phyloP scores from a whole-genome alignment of 2,888 invertebrate species.

The Euzophera pinguis region DNA sequence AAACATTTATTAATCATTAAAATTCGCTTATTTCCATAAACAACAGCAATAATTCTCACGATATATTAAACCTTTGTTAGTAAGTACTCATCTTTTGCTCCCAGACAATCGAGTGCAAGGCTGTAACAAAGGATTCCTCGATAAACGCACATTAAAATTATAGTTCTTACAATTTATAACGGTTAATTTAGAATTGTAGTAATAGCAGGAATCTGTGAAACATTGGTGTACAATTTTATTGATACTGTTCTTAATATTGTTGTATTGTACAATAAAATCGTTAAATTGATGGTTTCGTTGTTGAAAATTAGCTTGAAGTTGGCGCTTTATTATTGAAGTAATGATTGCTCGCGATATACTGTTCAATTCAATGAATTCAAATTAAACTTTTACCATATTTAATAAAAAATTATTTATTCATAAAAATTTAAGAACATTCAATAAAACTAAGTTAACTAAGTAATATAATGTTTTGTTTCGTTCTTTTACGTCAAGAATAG shows the following conservation, averaged over 20 bases:
- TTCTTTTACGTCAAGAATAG: too few species aligned
- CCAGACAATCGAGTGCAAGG: slow-evolving; percentile 1
- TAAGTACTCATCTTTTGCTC: slow-evolving; percentile 1
- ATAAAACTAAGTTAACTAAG: too few species aligned
- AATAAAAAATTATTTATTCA: too few species aligned
- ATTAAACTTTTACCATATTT: too few species aligned
- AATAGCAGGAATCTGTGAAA: neutral
- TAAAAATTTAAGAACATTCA: too few species aligned
- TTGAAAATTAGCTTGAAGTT: too few species aligned
- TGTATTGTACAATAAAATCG: neutral
- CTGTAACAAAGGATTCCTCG: neutral
- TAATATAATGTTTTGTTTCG: too few species aligned
- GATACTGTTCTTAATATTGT: neutral
- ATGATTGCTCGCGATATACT: too few species aligned
- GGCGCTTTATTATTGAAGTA: too few species aligned
- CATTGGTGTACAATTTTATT: neutral
- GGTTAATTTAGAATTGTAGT: neutral
- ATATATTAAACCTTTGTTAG: slow-evolving; percentile 5
- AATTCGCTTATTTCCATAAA: neutral
- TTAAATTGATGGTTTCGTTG: too few species aligned
- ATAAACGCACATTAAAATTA: slow-evolving; percentile 4
- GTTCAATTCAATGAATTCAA: too few species aligned
- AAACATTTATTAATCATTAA: too few species aligned
- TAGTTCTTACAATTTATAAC: neutral
- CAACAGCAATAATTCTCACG: neutral